Conservation (phyloP, 2,888 invertebrate genomes). For the Mesopsocus fuscifrons region DNA sequence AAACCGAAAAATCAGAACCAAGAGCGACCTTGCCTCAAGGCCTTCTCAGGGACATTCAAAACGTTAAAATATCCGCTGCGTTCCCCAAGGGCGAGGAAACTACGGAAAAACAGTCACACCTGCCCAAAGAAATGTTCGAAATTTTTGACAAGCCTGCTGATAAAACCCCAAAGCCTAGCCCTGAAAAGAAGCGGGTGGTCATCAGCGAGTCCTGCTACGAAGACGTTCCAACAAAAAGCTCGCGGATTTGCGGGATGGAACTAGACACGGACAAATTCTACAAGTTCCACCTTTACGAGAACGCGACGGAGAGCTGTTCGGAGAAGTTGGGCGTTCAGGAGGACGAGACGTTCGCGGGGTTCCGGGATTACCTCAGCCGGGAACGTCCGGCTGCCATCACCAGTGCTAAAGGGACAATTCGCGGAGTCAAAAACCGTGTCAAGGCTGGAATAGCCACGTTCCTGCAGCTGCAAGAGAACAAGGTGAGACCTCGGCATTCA, state of each 20-base stretch:
- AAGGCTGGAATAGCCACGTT: constrained; percentile 91
- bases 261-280: constrained; percentile 57
- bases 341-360: constrained; percentile 50
- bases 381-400: constrained; percentile 58
- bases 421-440: constrained; percentile 87
- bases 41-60: constrained; percentile 46
- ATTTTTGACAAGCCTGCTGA: background rate
- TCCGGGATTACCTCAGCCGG: constrained; percentile 39
- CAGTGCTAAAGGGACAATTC: constrained; percentile 80
- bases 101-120: no score
- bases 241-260: constrained; percentile 28
- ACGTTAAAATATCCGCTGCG: constrained; percentile 28
- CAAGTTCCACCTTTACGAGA: constrained; percentile 65
- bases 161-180: constrained; percentile 21
- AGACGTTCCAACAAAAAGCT: constrained; percentile 30
- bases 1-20: background rate
- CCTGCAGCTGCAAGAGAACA: constrained; percentile 61
- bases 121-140: no score
- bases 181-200: constrained; percentile 22
- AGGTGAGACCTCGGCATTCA: constrained; percentile 52
- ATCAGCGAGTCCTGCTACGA: constrained; percentile 49
- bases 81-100: constrained; percentile 1
- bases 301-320: constrained; percentile 18
- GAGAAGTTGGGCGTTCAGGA: constrained; percentile 22
- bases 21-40: constrained; percentile 38